phyloP scores from a whole-genome alignment of 1,140 invertebrate genomes.

The Ectropis grisescens region DNA sequence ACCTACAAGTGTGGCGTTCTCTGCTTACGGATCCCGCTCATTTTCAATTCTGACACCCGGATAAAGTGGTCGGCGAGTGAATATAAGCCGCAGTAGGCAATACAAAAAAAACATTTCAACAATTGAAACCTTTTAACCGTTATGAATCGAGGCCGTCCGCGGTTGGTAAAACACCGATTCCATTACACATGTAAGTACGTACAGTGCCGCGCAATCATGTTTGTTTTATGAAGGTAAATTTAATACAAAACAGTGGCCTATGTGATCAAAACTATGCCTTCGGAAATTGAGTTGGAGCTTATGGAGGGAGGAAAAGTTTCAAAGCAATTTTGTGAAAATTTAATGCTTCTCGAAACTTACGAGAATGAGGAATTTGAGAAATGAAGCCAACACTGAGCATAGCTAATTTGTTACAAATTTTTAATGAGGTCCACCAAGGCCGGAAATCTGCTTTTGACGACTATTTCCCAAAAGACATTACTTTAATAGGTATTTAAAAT shows the following conservation, averaged over 20 bases:
- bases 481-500: too few species aligned
- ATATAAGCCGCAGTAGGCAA: conserved; percentile 27
- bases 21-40: conserved; percentile 49
- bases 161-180: too few species aligned
- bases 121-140: conserved; percentile 4
- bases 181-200: too few species aligned
- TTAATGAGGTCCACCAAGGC: conserved; percentile 28
- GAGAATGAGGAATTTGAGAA: conserved; percentile 55
- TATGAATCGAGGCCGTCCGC: not conserved
- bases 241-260: conserved; percentile 37
- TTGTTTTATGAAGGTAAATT: conserved; percentile 23
- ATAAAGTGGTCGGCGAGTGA: conserved; percentile 41
- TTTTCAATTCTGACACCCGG: conserved; percentile 60
- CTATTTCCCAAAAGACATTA: too few species aligned
- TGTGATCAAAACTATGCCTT: conserved; percentile 52
- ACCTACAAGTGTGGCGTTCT: conserved; percentile 39
- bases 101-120: conserved; percentile 16
- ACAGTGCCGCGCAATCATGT: too few species aligned
- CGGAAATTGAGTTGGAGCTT: conserved; percentile 47
- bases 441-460: not conserved
- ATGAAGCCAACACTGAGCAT: conserved; percentile 48
- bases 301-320: conserved; percentile 57
- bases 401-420: conserved; percentile 54
- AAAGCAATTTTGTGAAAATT: conserved; percentile 63
- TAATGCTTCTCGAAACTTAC: conserved; percentile 53